Conservation (phyloP, 2,888 invertebrate genomes). For the Apodemia zela region DNA sequence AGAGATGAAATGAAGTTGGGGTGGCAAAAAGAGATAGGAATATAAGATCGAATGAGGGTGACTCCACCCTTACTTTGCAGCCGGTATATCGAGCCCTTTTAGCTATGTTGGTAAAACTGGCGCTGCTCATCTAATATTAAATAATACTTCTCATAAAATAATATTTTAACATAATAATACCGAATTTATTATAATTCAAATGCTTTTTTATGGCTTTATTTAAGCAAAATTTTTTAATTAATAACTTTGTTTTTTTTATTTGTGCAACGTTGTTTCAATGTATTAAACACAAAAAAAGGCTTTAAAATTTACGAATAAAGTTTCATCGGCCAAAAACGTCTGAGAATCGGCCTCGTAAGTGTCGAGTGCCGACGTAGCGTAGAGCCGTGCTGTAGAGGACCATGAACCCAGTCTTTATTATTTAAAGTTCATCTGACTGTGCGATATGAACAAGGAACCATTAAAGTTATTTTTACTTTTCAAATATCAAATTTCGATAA, state of each 20-base stretch:
- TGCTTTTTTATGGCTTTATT: too few species aligned
- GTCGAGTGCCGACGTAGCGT: conserved; percentile 37
- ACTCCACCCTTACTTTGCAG: conserved; percentile 67
- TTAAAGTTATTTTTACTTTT: conserved; percentile 24
- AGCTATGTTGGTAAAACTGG: conserved; percentile 24
- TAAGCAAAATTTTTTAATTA: too few species aligned
- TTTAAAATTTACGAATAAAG: conserved; percentile 21
- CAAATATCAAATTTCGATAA: not conserved
- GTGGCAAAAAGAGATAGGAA: conserved; percentile 62
- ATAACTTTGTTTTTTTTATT: not conserved
- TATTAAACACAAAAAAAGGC: not conserved
- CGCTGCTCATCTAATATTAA: conserved; percentile 17
- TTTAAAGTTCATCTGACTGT: conserved; percentile 62
- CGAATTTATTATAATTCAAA: too few species aligned
- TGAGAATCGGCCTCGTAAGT: conserved; percentile 41
- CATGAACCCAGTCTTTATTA: conserved; percentile 68
- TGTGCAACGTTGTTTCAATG: not conserved
- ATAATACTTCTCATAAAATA: too few species aligned
- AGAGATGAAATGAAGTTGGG: conserved; percentile 52
- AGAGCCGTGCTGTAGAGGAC: conserved; percentile 53
- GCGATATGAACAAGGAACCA: conserved; percentile 38
- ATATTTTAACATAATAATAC: not conserved
- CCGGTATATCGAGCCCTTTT: conserved; percentile 44
- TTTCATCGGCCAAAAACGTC: conserved; percentile 41
- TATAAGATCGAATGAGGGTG: conserved; percentile 63